phyloP scores from a whole-genome alignment of 92 coral and sea anemone species.

The Umimayanthus chanpuru region DNA sequence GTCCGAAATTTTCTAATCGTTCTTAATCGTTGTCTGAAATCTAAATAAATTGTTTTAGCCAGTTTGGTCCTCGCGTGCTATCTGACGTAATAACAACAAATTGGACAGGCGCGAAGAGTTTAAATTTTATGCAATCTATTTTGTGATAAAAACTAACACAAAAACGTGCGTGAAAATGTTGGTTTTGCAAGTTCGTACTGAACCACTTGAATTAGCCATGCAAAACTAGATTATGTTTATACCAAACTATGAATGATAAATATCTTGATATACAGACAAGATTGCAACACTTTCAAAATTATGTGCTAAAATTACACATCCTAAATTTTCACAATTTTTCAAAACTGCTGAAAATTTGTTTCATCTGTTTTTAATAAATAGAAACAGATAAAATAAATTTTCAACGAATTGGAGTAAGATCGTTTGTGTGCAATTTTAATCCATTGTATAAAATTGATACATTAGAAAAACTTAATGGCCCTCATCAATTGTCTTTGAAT shows the following conservation, averaged over 20 bases:
- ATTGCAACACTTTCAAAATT: neutral
- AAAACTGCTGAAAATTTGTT: too few species aligned
- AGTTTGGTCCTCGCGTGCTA: neutral
- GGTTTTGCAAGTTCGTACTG: too few species aligned
- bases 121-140: neutral
- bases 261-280: too few species aligned
- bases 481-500: neutral
- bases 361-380: too few species aligned
- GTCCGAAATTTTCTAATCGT: too few species aligned
- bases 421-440: neutral
- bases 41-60: neutral
- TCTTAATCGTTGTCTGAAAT: slow-evolving; percentile 11
- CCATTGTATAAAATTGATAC: neutral
- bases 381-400: neutral
- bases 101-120: neutral
- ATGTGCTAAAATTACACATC: too few species aligned
- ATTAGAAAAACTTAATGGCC: neutral
- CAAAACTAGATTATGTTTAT: too few species aligned
- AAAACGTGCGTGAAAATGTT: neutral
- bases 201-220: too few species aligned
- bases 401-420: neutral
- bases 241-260: neutral
- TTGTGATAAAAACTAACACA: neutral
- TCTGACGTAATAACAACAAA: slow-evolving; percentile 16
- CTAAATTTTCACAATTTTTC: neutral